Base-by-base conservation (phyloP, 2,888 invertebrate species). In the Aradus depressus region DNA sequence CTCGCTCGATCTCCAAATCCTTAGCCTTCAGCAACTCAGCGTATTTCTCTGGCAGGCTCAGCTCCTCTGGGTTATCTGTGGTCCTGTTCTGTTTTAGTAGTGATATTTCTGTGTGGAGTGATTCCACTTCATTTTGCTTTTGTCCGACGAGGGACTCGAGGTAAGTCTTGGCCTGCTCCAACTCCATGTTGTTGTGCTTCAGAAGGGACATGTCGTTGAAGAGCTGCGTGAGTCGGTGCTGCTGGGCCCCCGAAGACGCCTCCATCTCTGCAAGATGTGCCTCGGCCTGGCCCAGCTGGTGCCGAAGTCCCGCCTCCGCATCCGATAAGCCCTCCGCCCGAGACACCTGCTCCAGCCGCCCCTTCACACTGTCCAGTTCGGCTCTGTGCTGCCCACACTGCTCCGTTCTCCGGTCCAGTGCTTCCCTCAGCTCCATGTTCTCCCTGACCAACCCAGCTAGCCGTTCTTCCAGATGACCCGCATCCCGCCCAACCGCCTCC, bases 341-440 rank as follows among this genome's bases (percentile, higher is more conserved):
- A 10, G 31, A 3, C 19, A 44, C 34, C 1, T 22, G 23, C 12
- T 44, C n/a, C n/a, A 47, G 28, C 18, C 35, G 21, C 23, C 38
- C 25, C 12, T 38, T 35, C 18, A 38, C 47, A 25, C 25, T 47
- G 25, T 47, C 37, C 1, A 47, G 37, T 28, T 47, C 37, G 3
- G 38, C 2, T n/a, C 23, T 37, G n/a, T n/a, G n/a, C n/a, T n/a
- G n/a, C n/a, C n/a, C n/a, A n/a, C n/a, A n/a, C n/a, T n/a, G n/a
- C n/a, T n/a, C n/a, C 49, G 22, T 50, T 44, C n/a, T 52, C 43
- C 14, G 42, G 32, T 23, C 38, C 21, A 23, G 41, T 21, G 23
- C 42, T 34, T 44, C 38, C 41, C 14, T 42, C 34, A n/a, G 25
- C 80, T 58, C 78, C 71, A 64, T 81, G 78, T 62, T 81, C 73